Evolutionary conservation across 2,888 invertebrate species (phyloP).

Genomic region (Gibbula magus): DNA sequence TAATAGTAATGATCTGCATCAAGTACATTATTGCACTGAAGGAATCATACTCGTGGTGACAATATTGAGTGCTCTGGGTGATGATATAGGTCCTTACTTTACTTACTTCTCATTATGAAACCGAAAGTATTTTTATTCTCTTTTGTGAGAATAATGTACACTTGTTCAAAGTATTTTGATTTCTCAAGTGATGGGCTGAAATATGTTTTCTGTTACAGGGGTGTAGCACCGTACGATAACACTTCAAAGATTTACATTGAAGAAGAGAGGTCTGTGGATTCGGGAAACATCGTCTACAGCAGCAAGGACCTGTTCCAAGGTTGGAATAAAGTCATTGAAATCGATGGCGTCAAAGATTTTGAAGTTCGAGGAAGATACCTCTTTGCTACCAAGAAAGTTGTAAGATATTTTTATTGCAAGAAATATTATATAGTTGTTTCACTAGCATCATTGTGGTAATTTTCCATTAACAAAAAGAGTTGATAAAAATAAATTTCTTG

Average conservation of each 20-base stretch:
- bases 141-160: neutral
- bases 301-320: conserved; percentile 45
- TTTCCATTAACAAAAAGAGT: too few relatives aligned
- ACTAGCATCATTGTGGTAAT: neutral
- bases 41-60: too few relatives aligned
- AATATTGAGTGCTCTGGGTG: too few relatives aligned
- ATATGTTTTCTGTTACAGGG: conserved; percentile 63
- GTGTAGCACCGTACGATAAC: conserved; percentile 56
- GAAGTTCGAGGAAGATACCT: conserved; percentile 88
- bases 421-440: neutral
- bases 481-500: too few relatives aligned
- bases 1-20: neutral
- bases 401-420: conserved; percentile 76
- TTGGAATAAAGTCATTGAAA: conserved; percentile 71
- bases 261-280: conserved; percentile 74
- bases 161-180: too few relatives aligned
- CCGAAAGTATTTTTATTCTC: too few relatives aligned
- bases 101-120: too few relatives aligned
- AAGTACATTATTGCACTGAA: too few relatives aligned
- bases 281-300: conserved; percentile 38
- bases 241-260: conserved; percentile 78
- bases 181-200: too few relatives aligned
- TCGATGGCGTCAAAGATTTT: conserved; percentile 86
- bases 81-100: too few relatives aligned
- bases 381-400: conserved; percentile 86